Percentiles rank a stretch among this genome's conserved stretches.
These are phyloP conservation scores for Scomber japonicus DNA, from an alignment of 2,113 vertebrate species.

Conservation along the genomic window DNA sequence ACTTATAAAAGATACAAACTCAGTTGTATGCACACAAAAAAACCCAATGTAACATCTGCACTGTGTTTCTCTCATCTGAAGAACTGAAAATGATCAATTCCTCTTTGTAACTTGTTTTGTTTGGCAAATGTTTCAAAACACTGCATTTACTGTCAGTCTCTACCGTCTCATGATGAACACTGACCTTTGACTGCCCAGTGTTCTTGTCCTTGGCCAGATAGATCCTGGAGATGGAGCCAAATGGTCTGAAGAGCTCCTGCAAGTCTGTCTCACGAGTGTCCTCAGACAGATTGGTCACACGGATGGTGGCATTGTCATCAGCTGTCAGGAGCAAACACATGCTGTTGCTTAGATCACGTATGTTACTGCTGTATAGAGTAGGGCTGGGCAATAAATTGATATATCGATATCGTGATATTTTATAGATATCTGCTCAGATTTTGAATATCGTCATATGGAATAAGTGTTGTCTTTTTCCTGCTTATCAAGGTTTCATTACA, in stretches of 20 bases:
- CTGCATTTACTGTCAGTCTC: too few relatives aligned
- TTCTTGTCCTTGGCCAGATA: slow-evolving; percentile 98
- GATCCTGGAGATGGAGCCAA: slow-evolving; percentile 97
- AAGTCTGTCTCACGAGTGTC: slow-evolving; percentile 97
- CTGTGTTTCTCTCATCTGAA: not conserved
- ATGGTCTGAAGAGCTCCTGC: slow-evolving; percentile 98
- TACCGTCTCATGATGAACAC: not conserved
- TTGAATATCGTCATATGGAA: too few relatives aligned
- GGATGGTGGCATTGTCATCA: slow-evolving; percentile 97
- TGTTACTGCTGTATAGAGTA: not conserved
- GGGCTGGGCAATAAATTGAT: too few relatives aligned
- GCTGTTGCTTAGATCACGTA: not conserved
- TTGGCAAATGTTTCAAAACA: too few relatives aligned
- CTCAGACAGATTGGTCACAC: slow-evolving; percentile 97
- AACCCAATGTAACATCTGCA: not conserved
- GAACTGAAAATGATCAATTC: not conserved
- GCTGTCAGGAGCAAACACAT: slow-evolving; percentile 74
- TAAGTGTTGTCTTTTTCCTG: too few relatives aligned
- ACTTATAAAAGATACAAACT: not conserved
- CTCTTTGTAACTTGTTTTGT: too few relatives aligned
- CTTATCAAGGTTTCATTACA: too few relatives aligned
- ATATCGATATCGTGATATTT: too few relatives aligned
- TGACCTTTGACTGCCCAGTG: slow-evolving; percentile 96
- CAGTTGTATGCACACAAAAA: not conserved
- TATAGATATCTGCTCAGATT: too few relatives aligned